A percentile compares a stretch with the other conserved stretches of the same genome.
Evolutionary conservation across 1,140 invertebrate species (phyloP).

Genomic region (Cotesia glomerata): DNA sequence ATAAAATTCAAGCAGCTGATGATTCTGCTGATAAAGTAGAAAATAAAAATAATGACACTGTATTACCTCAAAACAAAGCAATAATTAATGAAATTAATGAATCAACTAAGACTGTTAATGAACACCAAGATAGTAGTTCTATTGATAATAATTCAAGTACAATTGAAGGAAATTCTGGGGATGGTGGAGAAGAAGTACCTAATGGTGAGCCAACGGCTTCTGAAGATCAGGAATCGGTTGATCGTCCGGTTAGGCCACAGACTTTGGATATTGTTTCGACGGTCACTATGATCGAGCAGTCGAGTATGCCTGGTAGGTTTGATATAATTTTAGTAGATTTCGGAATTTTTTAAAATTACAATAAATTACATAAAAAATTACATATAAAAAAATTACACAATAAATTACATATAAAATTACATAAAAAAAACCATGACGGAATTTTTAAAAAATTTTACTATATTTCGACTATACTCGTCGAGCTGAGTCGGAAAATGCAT

Average conservation of each 20-base stretch:
- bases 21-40: not conserved
- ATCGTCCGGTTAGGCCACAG: slow-evolving; percentile 51
- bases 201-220: not conserved
- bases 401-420: no score
- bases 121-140: not conserved
- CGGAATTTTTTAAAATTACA: no score
- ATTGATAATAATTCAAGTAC: not conserved
- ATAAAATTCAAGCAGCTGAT: not conserved
- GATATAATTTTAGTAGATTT: no score
- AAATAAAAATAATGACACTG: not conserved
- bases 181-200: not conserved
- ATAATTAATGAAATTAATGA: not conserved
- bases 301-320: slow-evolving; percentile 37
- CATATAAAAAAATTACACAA: no score
- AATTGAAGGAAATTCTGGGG: not conserved
- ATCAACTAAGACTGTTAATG: not conserved
- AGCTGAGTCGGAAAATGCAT: no score
- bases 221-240: slow-evolving; percentile 38
- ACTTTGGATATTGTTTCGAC: slow-evolving; percentile 54
- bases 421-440: no score
- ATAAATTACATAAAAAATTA: no score
- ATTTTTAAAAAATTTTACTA: no score
- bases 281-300: slow-evolving; percentile 46
- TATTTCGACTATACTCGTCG: no score
- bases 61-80: not conserved